Conservation (phyloP, 2,888 invertebrate species). For the Caenorhabditis sulstoni region DNA sequence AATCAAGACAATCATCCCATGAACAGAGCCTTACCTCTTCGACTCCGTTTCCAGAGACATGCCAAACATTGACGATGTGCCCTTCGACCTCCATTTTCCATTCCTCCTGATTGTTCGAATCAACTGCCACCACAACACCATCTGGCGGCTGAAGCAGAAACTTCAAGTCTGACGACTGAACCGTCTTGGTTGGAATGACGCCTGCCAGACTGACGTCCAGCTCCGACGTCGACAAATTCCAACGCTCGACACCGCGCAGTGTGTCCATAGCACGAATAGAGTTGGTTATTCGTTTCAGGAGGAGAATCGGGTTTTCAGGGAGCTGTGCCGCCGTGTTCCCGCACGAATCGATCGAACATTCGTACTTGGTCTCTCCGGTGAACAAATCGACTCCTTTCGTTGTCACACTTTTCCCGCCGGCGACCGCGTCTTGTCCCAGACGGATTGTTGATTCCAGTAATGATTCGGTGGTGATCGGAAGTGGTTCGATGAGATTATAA, state of each 20-base stretch:
- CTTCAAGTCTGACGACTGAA: slow-evolving; percentile 1
- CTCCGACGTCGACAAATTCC: slow-evolving; percentile 70
- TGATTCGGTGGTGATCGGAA: slow-evolving; percentile 56
- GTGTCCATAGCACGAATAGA: slow-evolving; percentile 93
- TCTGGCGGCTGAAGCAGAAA: slow-evolving; percentile 68
- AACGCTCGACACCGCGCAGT: slow-evolving; percentile 87
- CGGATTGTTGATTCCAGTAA: slow-evolving; percentile 83
- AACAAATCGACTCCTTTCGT: slow-evolving; percentile 90
- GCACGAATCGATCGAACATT: slow-evolving; percentile 68
- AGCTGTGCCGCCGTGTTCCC: slow-evolving; percentile 79
- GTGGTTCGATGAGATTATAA: slow-evolving; percentile 59
- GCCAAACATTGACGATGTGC: slow-evolving; percentile 69
- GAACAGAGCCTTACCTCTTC: slow-evolving; percentile 32
- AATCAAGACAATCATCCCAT: background rate
- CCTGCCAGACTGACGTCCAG: slow-evolving; percentile 48
- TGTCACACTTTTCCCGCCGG: slow-evolving; percentile 89
- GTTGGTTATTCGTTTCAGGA: slow-evolving; percentile 89
- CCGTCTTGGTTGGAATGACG: background rate
- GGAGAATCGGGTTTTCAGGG: slow-evolving; percentile 83
- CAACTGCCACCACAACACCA: slow-evolving; percentile 61
- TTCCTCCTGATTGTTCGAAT: slow-evolving; percentile 44
- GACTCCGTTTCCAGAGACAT: slow-evolving; percentile 45
- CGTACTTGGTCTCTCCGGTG: slow-evolving; percentile 83
- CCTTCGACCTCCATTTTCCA: slow-evolving; percentile 64
- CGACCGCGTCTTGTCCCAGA: slow-evolving; percentile 84